Conservation (phyloP, 2,888 invertebrate species). For the Deroplatys truncata region DNA sequence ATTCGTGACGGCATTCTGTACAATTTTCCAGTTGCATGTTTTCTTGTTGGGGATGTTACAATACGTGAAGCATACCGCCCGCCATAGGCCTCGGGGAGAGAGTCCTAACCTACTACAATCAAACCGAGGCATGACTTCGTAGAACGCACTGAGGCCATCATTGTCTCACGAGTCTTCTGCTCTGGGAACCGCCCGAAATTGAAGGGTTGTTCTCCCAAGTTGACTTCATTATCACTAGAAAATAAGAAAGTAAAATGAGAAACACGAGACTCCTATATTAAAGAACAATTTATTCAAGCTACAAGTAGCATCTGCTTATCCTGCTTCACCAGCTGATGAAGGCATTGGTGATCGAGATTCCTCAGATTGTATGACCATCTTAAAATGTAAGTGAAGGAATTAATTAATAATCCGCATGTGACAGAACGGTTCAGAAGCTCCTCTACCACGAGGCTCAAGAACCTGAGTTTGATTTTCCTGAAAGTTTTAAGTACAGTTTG, state of each 20-base stretch:
- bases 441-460: no score
- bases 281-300: no score
- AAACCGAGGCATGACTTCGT: not conserved
- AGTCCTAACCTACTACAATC: not conserved
- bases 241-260: not conserved
- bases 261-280: not conserved
- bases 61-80: not conserved
- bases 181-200: not conserved
- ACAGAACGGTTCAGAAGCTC: no score
- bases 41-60: not conserved
- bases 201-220: not conserved
- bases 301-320: no score
- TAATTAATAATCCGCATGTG: no score
- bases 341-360: no score
- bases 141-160: not conserved
- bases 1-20: not conserved
- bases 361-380: no score
- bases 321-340: no score
- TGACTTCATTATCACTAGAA: not conserved
- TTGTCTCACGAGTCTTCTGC: not conserved
- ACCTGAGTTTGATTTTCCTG: no score
- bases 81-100: not conserved
- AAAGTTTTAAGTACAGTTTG: no score
- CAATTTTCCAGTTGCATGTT: not conserved
- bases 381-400: no score